A percentile compares a stretch with the other conserved stretches of the same genome.
Conservation (phyloP, 1,140 invertebrate species). For the Plutomurus gul region DNA sequence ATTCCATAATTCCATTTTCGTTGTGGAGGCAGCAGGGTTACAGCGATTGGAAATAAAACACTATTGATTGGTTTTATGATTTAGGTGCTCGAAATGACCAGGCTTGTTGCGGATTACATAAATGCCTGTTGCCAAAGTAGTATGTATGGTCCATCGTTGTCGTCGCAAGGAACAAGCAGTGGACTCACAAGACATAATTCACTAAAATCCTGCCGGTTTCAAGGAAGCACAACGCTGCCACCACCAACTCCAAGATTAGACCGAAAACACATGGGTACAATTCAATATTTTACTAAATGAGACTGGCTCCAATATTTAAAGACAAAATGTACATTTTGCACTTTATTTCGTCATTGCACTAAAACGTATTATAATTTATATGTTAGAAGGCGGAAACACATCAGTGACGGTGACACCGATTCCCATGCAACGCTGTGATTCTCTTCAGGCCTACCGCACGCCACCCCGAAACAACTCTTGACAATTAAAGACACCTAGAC, state of each 20-base stretch:
- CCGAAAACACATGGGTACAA: conserved; percentile 34
- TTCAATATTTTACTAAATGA: neutral
- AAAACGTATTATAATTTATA: neutral
- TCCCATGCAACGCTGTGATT: conserved; percentile 52
- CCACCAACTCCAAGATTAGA: conserved; percentile 50
- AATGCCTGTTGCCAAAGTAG: conserved; percentile 66
- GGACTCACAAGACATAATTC: conserved; percentile 50
- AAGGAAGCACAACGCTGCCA: conserved; percentile 47
- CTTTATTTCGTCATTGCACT: neutral
- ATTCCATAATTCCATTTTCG: no score
- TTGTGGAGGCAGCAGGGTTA: no score
- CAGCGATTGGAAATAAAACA: no score
- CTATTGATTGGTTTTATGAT: conserved; percentile 49
- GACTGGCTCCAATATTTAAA: neutral
- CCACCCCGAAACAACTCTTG: conserved; percentile 42
- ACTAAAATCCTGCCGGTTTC: conserved; percentile 49
- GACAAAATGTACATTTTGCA: neutral
- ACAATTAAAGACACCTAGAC: conserved; percentile 28
- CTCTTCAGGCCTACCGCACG: conserved; percentile 39
- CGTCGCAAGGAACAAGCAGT: conserved; percentile 20
- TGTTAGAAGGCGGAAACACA: neutral
- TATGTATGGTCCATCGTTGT: conserved; percentile 31
- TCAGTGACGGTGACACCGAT: neutral
- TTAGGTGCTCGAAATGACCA: conserved; percentile 86
- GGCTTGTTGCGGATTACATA: conserved; percentile 94